Evolutionary conservation across 1,140 invertebrate genomes (phyloP), one percentile per base, ranked within the genome.

Genomic region (Cydia amplana): DNA sequence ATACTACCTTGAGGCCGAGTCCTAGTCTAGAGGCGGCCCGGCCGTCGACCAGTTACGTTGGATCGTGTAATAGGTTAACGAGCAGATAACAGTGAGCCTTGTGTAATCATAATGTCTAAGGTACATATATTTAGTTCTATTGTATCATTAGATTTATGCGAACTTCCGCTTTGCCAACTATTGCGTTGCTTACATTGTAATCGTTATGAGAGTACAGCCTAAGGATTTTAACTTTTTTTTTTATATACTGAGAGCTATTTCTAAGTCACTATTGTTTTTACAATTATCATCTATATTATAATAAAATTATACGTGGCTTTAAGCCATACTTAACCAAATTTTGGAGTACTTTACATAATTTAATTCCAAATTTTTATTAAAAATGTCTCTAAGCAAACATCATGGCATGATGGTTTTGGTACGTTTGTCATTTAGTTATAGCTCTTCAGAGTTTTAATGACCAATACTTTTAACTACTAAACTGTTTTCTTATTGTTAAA

Each of bases 131-230:
- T 91, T 93, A 93, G 91, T 93, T 92, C 74, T 90, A 90, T 87
- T 80, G 88, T 92, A 91, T 91, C 86, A 85, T 91, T 93, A 93
- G 91, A 91, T 88, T 91, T 90, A 91, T 82, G 89, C 88, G 86
- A 91, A 89, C 86, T 90, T 88, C 90, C 85, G 91, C 91, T 93
- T 93, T 90, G 91, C 87, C 90, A 87, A 93, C 87, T 91, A 87
- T 91, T 93, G 86, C 90, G 91, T 93, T 93, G 91, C 91, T 93
- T 91, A 91, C 87, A 89, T 91, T 89, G 88, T 91, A 91, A 91
- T 89, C 90, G 89, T 72, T 91, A 88, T 83, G 86, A 90, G 89
- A 91, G 89, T 91, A 93, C 90, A 93, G 91, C 90, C 90, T 93
- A 93, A 91, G 90, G 91, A 93, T 91, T 93, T 93, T 93, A 93